phyloP scores from a whole-genome alignment of 2,888 invertebrate species.

The Malthinus seriepunctatus region DNA sequence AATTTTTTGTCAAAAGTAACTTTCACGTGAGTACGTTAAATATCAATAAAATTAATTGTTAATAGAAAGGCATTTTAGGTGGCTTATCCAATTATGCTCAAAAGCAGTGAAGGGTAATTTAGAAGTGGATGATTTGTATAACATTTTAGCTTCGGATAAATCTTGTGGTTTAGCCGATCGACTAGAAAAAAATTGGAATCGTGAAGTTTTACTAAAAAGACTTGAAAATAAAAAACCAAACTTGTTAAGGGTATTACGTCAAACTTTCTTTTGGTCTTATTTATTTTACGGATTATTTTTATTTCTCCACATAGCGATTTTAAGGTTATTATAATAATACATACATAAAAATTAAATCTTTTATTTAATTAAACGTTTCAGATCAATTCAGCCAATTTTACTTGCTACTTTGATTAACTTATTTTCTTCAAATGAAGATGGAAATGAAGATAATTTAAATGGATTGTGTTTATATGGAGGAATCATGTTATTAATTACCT shows the following conservation, averaged over 20 bases:
- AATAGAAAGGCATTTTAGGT: slow-evolving; percentile 40
- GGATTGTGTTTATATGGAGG: slow-evolving; percentile 33
- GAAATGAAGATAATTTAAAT: slow-evolving; percentile 3
- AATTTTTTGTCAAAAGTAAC: too few relatives aligned
- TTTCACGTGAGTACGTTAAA: too few relatives aligned
- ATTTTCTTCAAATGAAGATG: slow-evolving; percentile 14
- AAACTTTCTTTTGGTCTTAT: neutral
- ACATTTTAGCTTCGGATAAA: slow-evolving; percentile 61
- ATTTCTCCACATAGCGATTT: neutral
- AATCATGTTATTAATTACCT: slow-evolving; percentile 25
- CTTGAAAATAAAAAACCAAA: neutral
- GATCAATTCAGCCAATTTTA: slow-evolving; percentile 27
- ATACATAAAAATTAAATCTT: too few relatives aligned
- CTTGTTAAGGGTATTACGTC: neutral
- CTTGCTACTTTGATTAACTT: slow-evolving; percentile 24
- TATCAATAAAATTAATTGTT: too few relatives aligned
- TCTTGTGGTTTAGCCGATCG: slow-evolving; percentile 54
- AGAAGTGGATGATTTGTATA: slow-evolving; percentile 66
- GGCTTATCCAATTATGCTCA: slow-evolving; percentile 50
- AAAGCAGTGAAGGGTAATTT: slow-evolving; percentile 64
- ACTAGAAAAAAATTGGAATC: slow-evolving; percentile 1
- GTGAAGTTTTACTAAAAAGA: neutral
- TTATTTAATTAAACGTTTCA: neutral
- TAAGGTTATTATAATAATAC: too few relatives aligned
- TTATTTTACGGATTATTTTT: neutral